phyloP scores from a whole-genome alignment of 2,113 vertebrate species.

The Lamprotornis superbus region DNA sequence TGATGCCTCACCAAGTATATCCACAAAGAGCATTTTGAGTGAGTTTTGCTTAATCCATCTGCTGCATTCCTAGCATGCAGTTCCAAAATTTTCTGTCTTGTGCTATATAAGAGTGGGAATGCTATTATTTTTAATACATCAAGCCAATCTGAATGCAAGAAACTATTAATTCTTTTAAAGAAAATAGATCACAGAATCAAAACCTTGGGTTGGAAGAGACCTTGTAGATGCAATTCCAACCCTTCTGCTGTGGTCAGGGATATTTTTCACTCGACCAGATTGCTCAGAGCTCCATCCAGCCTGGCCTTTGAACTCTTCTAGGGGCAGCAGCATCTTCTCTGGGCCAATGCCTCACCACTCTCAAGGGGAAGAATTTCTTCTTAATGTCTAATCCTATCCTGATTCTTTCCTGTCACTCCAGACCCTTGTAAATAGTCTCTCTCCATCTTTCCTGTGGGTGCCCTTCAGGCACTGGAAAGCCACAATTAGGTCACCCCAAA shows the following conservation, averaged over 20 bases:
- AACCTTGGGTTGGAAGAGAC: not conserved
- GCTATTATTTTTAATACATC: not conserved
- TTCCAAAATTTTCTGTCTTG: not conserved
- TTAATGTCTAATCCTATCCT: fast-evolving
- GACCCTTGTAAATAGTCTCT: fast-evolving
- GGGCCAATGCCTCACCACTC: fast-evolving
- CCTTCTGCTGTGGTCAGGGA: not conserved
- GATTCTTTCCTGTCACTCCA: not conserved
- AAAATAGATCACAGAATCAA: not conserved
- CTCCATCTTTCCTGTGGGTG: fast-evolving
- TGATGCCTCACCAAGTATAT: not conserved
- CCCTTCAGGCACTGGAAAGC: fast-evolving
- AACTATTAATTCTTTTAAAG: not conserved
- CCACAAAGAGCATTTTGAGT: not conserved
- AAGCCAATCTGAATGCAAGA: not conserved
- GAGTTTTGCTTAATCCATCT: not conserved
- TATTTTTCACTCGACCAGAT: not conserved
- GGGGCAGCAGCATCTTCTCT: not conserved
- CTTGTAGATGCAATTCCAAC: not conserved
- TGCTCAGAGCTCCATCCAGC: not conserved
- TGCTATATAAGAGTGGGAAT: not conserved
- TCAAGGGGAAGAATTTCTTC: not conserved
- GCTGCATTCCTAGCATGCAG: not conserved
- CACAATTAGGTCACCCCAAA: fast-evolving
- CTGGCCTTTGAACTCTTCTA: not conserved